These are phyloP conservation scores for Bucco capensis DNA, from an alignment of 2,113 vertebrate genomes.

Conservation along the genomic window DNA sequence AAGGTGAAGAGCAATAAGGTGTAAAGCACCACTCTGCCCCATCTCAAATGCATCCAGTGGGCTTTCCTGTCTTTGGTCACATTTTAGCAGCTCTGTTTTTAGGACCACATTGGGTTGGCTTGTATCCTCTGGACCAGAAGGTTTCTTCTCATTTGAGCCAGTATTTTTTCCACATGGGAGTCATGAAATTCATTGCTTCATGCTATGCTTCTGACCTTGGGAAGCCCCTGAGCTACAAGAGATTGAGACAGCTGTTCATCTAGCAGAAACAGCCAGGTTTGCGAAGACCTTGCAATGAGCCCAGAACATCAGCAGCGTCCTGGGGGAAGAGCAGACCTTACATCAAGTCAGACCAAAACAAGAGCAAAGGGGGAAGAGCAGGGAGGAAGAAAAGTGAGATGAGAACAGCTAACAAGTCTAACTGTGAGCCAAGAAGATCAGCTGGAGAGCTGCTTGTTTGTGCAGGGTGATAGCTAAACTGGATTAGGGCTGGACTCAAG, in stretches of 20 bases:
- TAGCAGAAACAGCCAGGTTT: conserved; percentile 50
- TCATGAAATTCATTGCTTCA: conserved; percentile 39
- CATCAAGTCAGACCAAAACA: neutral
- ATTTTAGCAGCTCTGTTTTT: neutral
- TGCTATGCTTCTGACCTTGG: conserved; percentile 31
- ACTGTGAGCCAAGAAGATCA: neutral
- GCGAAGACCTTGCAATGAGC: neutral
- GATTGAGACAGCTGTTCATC: conserved; percentile 56
- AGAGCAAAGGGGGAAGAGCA: neutral
- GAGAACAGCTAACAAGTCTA: neutral
- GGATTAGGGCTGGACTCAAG: neutral
- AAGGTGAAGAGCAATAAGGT: neutral
- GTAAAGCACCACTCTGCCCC: neutral
- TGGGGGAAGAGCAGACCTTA: neutral
- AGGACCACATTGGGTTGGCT: neutral
- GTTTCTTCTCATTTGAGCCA: conserved; percentile 16
- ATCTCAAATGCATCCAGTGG: fast-evolving
- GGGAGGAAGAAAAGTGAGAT: neutral
- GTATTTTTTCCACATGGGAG: conserved; percentile 31
- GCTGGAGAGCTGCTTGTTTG: neutral
- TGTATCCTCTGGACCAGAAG: neutral
- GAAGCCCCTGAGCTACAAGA: conserved; percentile 28
- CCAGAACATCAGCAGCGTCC: conserved; percentile 19
- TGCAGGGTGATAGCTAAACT: neutral
- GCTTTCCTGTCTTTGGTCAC: neutral